phyloP scores from a whole-genome alignment of 1,140 invertebrate species.

The Forficula auricularia region DNA sequence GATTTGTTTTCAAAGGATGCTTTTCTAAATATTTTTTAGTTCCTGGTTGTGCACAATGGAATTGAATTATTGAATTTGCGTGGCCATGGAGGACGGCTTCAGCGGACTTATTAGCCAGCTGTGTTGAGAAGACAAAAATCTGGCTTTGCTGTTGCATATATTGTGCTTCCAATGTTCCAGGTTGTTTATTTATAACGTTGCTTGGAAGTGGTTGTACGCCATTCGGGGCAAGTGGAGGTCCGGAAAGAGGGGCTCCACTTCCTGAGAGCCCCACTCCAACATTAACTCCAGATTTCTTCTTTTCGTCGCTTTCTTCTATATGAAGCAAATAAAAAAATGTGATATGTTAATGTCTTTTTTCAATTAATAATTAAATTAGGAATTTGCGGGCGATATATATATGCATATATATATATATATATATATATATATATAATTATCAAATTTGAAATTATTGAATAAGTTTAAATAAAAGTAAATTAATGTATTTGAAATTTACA shows the following conservation, averaged over 20 bases:
- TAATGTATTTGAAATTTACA: no score
- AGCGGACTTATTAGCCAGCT: slow-evolving; percentile 83
- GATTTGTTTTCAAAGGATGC: slow-evolving; percentile 73
- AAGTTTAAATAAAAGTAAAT: no score
- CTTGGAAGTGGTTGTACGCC: slow-evolving; percentile 53
- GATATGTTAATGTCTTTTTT: no score
- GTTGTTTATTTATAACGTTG: slow-evolving; percentile 62
- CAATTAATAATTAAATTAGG: no score
- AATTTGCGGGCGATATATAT: no score
- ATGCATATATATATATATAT: no score
- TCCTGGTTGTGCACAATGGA: slow-evolving; percentile 83
- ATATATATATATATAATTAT: no score
- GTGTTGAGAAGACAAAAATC: slow-evolving; percentile 93
- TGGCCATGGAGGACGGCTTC: slow-evolving; percentile 77
- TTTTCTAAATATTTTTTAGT: slow-evolving; percentile 93
- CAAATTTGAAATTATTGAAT: no score
- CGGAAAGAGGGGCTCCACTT: slow-evolving; percentile 6
- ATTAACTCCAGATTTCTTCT: no score
- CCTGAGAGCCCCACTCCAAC: not conserved
- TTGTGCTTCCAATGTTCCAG: slow-evolving; percentile 57
- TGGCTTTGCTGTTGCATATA: slow-evolving; percentile 93
- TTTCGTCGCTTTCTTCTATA: no score
- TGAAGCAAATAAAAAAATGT: no score
- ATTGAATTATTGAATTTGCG: slow-evolving; percentile 81
- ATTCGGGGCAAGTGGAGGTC: slow-evolving; percentile 9